Percentiles rank a stretch among this genome's conserved stretches.
phyloP scores from a whole-genome alignment of 1,140 invertebrate species.

The Orius laevigatus region DNA sequence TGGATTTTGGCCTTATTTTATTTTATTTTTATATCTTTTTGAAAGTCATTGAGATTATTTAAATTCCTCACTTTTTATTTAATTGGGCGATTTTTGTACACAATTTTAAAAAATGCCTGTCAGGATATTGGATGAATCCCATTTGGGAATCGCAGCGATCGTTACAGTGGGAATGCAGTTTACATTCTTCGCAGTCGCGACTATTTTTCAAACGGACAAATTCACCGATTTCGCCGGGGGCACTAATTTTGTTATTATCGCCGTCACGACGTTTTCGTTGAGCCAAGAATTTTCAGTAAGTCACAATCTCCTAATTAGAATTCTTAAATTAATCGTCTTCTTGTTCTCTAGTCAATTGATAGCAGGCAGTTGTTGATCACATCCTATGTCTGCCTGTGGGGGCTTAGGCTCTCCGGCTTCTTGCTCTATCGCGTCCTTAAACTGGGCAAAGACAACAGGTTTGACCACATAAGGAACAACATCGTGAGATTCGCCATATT shows the following conservation, averaged over 20 bases:
- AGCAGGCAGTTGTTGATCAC: constrained; percentile 78
- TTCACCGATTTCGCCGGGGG: constrained; percentile 83
- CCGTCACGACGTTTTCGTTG: constrained; percentile 69
- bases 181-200: constrained; percentile 71
- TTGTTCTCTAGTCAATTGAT: constrained; percentile 50
- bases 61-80: neutral
- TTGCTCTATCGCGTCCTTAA: constrained; percentile 74
- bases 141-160: constrained; percentile 74
- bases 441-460: constrained; percentile 76
- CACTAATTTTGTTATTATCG: constrained; percentile 77
- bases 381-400: constrained; percentile 71
- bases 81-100: neutral
- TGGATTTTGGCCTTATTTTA: no score
- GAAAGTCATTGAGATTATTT: neutral
- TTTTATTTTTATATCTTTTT: no score
- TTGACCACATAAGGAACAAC: constrained; percentile 75
- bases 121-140: constrained; percentile 63
- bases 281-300: constrained; percentile 34
- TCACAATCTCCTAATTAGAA: neutral
- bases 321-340: neutral
- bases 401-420: constrained; percentile 63
- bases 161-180: constrained; percentile 75
- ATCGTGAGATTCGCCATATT: constrained; percentile 73
- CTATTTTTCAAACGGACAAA: constrained; percentile 74
- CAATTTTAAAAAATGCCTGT: constrained; percentile 34